These are phyloP conservation scores for Hyposoter didymator DNA, from an alignment of 2,888 invertebrate species.

Conservation along the genomic window DNA sequence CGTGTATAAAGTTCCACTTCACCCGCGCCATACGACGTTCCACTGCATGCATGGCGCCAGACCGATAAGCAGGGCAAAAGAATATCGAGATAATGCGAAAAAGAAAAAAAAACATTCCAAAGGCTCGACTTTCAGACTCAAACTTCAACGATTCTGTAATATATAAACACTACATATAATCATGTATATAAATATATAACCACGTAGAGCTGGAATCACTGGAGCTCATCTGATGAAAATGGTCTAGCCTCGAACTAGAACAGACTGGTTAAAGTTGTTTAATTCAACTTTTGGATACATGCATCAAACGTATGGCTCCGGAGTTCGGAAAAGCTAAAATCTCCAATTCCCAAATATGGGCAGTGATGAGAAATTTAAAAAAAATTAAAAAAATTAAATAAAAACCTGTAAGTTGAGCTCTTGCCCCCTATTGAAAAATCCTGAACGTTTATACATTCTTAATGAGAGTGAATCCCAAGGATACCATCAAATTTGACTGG, in stretches of 20 bases:
- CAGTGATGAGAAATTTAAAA: background rate
- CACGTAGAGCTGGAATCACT: background rate
- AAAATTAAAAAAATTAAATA: background rate
- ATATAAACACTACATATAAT: too few species aligned
- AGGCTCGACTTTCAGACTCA: constrained; percentile 21
- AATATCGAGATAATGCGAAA: constrained; percentile 45
- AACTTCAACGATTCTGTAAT: constrained; percentile 55
- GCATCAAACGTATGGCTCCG: background rate
- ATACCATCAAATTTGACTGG: background rate
- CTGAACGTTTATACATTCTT: background rate
- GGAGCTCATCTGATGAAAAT: background rate
- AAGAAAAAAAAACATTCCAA: constrained; percentile 24
- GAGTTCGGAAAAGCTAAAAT: background rate
- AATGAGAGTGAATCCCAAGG: background rate
- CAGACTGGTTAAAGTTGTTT: background rate
- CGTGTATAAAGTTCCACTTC: constrained; percentile 34
- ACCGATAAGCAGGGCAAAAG: constrained; percentile 52
- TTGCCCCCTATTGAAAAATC: background rate
- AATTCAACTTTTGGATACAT: background rate
- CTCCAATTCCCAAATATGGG: background rate
- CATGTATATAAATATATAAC: background rate
- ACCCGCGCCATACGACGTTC: constrained; percentile 40
- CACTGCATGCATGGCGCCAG: constrained; percentile 61
- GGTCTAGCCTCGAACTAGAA: background rate
- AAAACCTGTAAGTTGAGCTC: background rate